Base-by-base conservation (phyloP, 2,113 vertebrate genomes). In the Oryzias celebensis region DNA sequence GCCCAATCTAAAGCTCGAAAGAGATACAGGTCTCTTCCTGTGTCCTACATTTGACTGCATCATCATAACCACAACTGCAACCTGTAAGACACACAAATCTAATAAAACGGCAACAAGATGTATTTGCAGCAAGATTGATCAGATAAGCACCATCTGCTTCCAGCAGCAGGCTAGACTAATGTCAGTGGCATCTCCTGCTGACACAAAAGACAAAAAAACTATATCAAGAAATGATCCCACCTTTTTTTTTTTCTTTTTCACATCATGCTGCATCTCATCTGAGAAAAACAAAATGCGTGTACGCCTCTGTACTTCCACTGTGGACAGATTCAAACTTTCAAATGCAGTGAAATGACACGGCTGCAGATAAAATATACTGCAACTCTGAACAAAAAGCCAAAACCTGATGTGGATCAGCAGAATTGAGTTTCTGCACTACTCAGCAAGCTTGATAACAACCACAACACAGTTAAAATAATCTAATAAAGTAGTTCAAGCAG, bases 11-110 rank as follows among this genome's bases (percentile, higher is more conserved):
- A 20, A 20, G 16, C 10, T 28, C 2, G 36, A 36, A 7, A 55
- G 23, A 59, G 31, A 70, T 36, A 2, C 52, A 58, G 56, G 52
- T 41, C n/a, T 55, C 28, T 13, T 50, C 67, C 15, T 58, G 17
- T 71, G 31, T 65, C 62, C 47, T 18, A 49, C 54, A 61, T 50
- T 47, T 62, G 23, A 23, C 59, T 22, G 52, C 28, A 44, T 49
- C 14, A 44, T 43, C 15, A 58, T 24, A 62, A 4, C 46, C 3
- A 6, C 24, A 1, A n/a, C 10, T 58, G 17, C 3, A 71, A 62
- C 50, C 50, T 17, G 48, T 4, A 8, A 3, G 22, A 20, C 15
- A 18, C 46, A 47, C 46, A 18, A 48, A 48, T 48, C 46, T 48
- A 18, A n/a, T 8, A 18, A 17, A 47, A 20, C 14, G 7, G 16